Base-by-base conservation (phyloP, 2,113 vertebrate genomes). In the Callopanchax toddi region DNA sequence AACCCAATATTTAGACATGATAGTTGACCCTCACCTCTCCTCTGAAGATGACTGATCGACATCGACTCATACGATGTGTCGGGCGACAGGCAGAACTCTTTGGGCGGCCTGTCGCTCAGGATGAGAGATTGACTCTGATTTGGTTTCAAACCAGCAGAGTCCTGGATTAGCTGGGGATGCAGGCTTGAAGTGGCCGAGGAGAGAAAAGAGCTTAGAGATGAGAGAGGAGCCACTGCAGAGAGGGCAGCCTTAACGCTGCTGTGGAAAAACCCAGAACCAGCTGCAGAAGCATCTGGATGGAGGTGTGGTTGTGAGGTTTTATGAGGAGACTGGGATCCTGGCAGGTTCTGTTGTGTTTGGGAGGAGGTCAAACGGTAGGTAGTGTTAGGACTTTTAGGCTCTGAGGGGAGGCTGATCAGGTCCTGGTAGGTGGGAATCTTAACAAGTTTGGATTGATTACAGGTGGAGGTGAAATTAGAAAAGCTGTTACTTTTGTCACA, bases 11-110 rank as follows among this genome's bases (percentile, higher is more conserved):
- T 56, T 25, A 58, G 6, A 22, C 16, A 37, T 22, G 5, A 18
- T 37, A 39, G 20, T 22, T 40, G 56, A 32, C 26, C 71, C 77
- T 89, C 26, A 98, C 97, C 95, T 87, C 93, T 97, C 84, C 96
- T 97, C 91, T 98, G 96, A 73, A 95, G 87, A 52, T 97, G 80
- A 65, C 97, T 96, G 0, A 97, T 93, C 65, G 96, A 97, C 85
- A 97, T 83, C 17, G 93, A 93, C 73, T 96, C 94, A 0, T 94
- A 92, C 62, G 87, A 93, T 56, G 94, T 88, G 36, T 97, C 95
- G 1, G 96, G 95, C 1, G 95, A 97, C 40, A 95, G 91, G 73
- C 94, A 95, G 87, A 97, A 96, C 82, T 97, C 95, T 8, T 92
- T 88, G 0, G 96, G 95, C 0, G 94, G 95, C 64, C 92, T 94